A percentile compares a stretch with the other conserved stretches of the same genome.
Conservation (phyloP, 2,113 vertebrate species). For the Aix galericulata region DNA sequence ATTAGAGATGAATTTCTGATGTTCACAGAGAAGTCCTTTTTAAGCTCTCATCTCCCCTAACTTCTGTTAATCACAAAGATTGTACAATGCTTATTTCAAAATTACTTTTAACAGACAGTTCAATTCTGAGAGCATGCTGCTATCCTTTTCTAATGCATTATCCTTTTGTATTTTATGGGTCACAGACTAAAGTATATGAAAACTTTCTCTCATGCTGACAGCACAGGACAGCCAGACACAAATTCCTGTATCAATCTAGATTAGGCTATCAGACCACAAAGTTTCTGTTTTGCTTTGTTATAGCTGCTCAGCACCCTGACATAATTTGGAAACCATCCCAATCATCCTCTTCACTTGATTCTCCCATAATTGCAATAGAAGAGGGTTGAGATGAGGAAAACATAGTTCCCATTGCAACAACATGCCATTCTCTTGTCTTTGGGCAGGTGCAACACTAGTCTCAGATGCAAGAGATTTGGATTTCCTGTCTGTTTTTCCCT, state of each 20-base stretch:
- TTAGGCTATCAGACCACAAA: constrained; percentile 26
- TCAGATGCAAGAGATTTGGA: not conserved
- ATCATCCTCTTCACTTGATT: not conserved
- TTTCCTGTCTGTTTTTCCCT: not conserved
- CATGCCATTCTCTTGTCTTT: not conserved
- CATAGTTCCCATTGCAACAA: not conserved
- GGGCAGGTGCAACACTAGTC: not conserved
- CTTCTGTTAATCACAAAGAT: constrained; percentile 28
- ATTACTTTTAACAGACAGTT: constrained; percentile 28
- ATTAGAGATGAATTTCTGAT: not conserved
- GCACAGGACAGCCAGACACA: constrained; percentile 26
- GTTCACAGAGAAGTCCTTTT: not conserved
- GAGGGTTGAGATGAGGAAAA: not conserved
- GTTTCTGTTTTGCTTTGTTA: constrained; percentile 12
- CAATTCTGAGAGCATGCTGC: constrained; percentile 24
- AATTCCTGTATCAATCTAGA: constrained; percentile 63
- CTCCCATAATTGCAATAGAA: not conserved
- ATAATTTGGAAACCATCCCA: not conserved
- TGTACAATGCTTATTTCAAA: constrained; percentile 21
- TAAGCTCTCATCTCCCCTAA: not conserved
- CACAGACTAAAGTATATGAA: constrained; percentile 38
- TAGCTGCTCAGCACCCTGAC: not conserved
- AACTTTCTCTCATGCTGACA: constrained; percentile 35
- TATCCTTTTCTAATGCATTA: constrained; percentile 34
- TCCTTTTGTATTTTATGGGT: constrained; percentile 55